Conservation (phyloP, 92 coral and sea anemone species). For the Parazoanthus darwini region DNA sequence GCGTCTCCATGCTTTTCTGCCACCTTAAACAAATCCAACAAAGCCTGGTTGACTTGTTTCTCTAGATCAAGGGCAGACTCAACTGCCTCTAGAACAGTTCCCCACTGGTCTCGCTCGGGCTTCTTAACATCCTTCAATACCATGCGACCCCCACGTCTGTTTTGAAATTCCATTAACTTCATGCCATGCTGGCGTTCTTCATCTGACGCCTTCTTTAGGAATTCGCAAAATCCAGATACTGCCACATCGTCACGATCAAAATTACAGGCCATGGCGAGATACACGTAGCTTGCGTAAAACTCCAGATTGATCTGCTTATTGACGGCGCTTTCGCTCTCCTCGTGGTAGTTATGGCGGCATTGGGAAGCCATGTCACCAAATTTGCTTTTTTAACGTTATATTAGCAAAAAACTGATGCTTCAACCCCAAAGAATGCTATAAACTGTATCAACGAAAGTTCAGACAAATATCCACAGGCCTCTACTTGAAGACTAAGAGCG, state of each 20-base stretch:
- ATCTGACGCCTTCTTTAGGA: slow-evolving; percentile 78
- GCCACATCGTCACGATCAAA: slow-evolving; percentile 98
- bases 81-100: slow-evolving; percentile 37
- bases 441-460: no score
- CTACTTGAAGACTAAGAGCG: no score
- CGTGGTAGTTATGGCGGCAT: slow-evolving; percentile 90
- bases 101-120: slow-evolving; percentile 49
- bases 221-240: slow-evolving; percentile 77
- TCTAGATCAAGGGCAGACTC: slow-evolving; percentile 40
- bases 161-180: slow-evolving; percentile 59
- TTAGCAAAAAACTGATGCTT: background rate
- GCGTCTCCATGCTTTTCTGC: slow-evolving; percentile 38
- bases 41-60: slow-evolving; percentile 45
- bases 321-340: slow-evolving; percentile 85
- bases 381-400: background rate
- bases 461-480: no score
- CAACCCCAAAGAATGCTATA: no score
- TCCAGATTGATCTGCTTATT: slow-evolving; percentile 98
- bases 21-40: slow-evolving; percentile 44
- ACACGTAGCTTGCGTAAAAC: slow-evolving; percentile 90
- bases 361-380: slow-evolving; percentile 40
- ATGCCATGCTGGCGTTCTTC: slow-evolving; percentile 92
- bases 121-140: slow-evolving; percentile 45
- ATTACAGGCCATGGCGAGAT: slow-evolving; percentile 85
- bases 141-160: slow-evolving; percentile 50